Evolutionary conservation across 2,113 vertebrate species (phyloP).

Genomic region (Chaetorhynchus papuensis): DNA sequence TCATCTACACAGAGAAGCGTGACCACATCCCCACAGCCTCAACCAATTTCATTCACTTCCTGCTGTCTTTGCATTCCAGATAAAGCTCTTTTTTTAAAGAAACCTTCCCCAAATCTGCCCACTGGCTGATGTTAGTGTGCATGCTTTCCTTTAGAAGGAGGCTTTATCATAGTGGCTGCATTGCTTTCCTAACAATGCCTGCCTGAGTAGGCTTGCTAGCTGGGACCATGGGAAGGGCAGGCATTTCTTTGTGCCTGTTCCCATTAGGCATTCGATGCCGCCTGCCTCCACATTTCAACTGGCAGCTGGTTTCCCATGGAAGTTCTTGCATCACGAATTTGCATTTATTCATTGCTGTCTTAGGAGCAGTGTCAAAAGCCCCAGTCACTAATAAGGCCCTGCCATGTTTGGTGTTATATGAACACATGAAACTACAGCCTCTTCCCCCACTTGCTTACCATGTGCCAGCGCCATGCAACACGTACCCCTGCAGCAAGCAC

Average conservation of each 20-base stretch:
- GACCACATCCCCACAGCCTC: conserved; percentile 45
- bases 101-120: not conserved
- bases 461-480: not conserved
- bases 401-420: not conserved
- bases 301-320: not conserved
- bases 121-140: not conserved
- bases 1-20: not conserved
- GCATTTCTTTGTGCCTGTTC: not conserved
- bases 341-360: not conserved
- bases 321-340: not conserved
- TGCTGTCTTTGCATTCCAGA: conserved; percentile 37
- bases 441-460: not conserved
- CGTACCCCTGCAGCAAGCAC: not conserved
- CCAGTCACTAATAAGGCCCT: not conserved
- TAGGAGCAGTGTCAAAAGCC: not conserved
- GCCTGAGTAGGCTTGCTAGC: not conserved
- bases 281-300: not conserved
- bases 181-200: not conserved
- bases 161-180: not conserved
- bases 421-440: not conserved
- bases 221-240: not conserved
- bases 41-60: conserved; percentile 51
- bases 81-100: not conserved
- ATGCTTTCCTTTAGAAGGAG: not conserved
- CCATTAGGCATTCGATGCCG: not conserved